Evolutionary conservation across 1,140 invertebrate genomes (phyloP).

Genomic region (Scaptomyza graminum): DNA sequence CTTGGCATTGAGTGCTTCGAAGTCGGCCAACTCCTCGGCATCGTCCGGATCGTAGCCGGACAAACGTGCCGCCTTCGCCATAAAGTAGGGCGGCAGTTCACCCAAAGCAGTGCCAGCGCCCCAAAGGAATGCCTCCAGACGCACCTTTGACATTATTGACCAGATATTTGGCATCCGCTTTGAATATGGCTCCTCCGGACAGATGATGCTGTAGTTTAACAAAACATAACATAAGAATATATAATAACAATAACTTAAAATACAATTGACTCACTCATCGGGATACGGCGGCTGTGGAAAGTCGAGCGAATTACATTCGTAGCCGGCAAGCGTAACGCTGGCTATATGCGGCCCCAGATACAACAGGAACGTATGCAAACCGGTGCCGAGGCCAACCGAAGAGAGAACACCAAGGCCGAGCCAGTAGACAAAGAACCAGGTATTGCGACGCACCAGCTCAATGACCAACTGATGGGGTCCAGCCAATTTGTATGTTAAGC

Average conservation of each 20-base stretch:
- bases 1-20: constrained; percentile 89
- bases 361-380: constrained; percentile 98
- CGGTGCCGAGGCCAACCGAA: constrained; percentile 98
- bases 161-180: constrained; percentile 88
- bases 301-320: constrained; percentile 96
- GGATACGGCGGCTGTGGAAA: constrained; percentile 97
- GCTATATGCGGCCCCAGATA: constrained; percentile 97
- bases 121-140: constrained; percentile 98
- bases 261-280: constrained; percentile 87
- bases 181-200: constrained; percentile 87
- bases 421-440: constrained; percentile 96
- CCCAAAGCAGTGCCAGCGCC: constrained; percentile 98
- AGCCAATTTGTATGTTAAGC: constrained; percentile 83
- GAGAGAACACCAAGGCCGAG: constrained; percentile 97
- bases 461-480: constrained; percentile 84
- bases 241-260: too few species aligned
- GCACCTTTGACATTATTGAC: constrained; percentile 97
- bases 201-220: constrained; percentile 88
- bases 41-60: constrained; percentile 89
- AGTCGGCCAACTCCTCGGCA: constrained; percentile 91
- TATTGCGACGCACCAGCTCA: constrained; percentile 84
- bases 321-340: constrained; percentile 98
- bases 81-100: constrained; percentile 98
- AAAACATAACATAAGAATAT: too few species aligned
- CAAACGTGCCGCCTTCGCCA: constrained; percentile 95